Percentiles rank a stretch among this genome's conserved stretches.
phyloP scores from a whole-genome alignment of 2,888 invertebrate genomes.

The Mesorhabditis spiculigera region DNA sequence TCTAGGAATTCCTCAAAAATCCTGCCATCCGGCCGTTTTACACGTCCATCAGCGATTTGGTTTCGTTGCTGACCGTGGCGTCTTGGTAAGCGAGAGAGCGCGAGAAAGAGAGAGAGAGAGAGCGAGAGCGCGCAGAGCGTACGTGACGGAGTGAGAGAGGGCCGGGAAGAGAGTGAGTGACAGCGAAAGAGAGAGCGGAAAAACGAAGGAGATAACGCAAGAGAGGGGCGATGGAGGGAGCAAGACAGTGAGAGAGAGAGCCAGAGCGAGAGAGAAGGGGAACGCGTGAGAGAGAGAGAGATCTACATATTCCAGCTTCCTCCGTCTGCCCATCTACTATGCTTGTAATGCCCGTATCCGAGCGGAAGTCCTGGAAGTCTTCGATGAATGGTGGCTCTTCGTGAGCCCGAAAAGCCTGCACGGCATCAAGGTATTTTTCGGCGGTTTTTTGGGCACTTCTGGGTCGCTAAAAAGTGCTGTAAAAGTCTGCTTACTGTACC shows the following conservation, averaged over 20 bases:
- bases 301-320: slow-evolving; percentile 23
- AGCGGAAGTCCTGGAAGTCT: slow-evolving; percentile 25
- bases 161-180: not conserved
- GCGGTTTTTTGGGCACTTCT: not conserved
- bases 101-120: not conserved
- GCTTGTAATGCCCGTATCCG: slow-evolving; percentile 46
- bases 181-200: not conserved
- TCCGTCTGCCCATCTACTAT: slow-evolving; percentile 51
- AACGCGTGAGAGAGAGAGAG: not conserved
- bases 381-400: slow-evolving; percentile 17
- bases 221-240: not conserved
- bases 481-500: not conserved
- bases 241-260: not conserved
- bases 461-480: too few relatives aligned
- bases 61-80: slow-evolving; percentile 46
- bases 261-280: slow-evolving; percentile 10
- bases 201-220: slow-evolving; percentile 20
- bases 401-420: not conserved
- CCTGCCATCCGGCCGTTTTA: slow-evolving; percentile 44
- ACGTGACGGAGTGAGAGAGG: too few relatives aligned
- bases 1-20: slow-evolving; percentile 30
- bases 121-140: too few relatives aligned
- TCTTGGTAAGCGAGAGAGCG: slow-evolving; percentile 21
- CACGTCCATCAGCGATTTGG: slow-evolving; percentile 47
- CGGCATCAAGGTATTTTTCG: not conserved